Evolutionary conservation across 2,113 vertebrate species (phyloP), one percentile per base, ranked within the genome.

Genomic region (Erinaceus europaeus): DNA sequence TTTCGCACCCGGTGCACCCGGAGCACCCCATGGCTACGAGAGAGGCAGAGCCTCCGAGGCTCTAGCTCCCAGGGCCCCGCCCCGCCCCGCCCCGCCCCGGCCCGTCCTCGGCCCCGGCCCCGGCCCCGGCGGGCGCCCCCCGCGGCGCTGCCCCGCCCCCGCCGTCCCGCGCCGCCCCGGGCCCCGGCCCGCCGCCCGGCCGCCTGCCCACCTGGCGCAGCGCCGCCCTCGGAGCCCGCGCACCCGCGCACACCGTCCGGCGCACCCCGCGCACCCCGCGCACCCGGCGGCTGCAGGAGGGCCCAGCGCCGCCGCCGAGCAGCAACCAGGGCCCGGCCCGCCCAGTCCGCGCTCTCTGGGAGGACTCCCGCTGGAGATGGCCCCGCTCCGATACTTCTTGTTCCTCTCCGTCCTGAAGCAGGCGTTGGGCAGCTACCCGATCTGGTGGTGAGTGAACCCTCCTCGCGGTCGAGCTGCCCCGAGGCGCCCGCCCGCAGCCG

Each of bases 401-500:
- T 62, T 95, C 62, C 94, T 95, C 65, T 95, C 85, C 94, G 69
- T 88, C 86, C 86, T 95, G 93, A 74, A 80, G 69, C 94, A 91
- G 74, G 91, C 93, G 3, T 73, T 95, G 90, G 94, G 93, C 91
- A 95, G 89, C 92, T 95, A 95, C 90, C 95, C 95, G 62, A 95
- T 95, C 88, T 95, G 95, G 95, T 95, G 95, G 95, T 95, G 79
- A 95, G 95, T 95, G 86, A 89, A 68, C 59, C 52, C 72, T 14
- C 73, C 52, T 13, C 52, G 52, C 17, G 52, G n/a, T n/a, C n/a
- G n/a, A n/a, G n/a, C 55, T 29, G 23, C 3, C 48, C 20, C 38
- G 44, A 67, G 29, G 61, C 55, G n/a, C n/a, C 52, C 48, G 11
- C 20, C 50, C 46, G 10, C 25, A 36, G 67, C n/a, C 67, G 32